Percentiles rank a stretch among this genome's conserved stretches.
phyloP scores from a whole-genome alignment of 2,888 invertebrate species.

The Sthenelais limicola region DNA sequence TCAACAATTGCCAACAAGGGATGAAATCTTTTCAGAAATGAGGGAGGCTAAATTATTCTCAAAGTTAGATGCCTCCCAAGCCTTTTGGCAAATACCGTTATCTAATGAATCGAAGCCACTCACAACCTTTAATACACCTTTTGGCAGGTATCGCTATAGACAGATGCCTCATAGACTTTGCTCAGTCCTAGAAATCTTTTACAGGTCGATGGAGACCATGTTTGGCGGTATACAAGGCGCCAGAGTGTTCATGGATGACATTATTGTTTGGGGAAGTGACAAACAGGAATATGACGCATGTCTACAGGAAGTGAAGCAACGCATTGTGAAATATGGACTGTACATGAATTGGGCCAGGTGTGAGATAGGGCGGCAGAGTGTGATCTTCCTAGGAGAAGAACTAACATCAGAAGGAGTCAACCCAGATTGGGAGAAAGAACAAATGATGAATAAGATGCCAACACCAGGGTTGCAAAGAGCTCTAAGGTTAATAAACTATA shows the following conservation, averaged over 20 bases:
- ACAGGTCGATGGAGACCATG: not conserved
- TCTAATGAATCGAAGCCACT: not conserved
- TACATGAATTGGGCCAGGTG: not conserved
- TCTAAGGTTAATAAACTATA: not conserved
- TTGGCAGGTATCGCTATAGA: not conserved
- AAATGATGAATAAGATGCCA: not conserved
- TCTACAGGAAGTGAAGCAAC: not conserved
- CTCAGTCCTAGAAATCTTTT: not conserved
- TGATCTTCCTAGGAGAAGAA: not conserved
- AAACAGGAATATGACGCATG: not conserved
- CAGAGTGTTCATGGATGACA: too few species aligned
- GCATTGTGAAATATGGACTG: too few species aligned
- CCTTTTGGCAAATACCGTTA: not conserved
- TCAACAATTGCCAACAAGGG: not conserved
- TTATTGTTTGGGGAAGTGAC: too few species aligned
- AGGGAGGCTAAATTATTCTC: not conserved
- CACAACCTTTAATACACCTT: constrained; percentile 6
- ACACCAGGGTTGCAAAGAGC: not conserved
- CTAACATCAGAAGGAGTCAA: not conserved
- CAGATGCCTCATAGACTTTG: too few species aligned
- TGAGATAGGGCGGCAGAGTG: not conserved
- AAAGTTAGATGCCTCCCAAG: not conserved
- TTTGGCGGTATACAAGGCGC: too few species aligned
- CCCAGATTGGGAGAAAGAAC: not conserved
- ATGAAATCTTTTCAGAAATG: too few species aligned